Conservation (phyloP, 2,797 vertebrate species). For the Sphaeramia orbicularis region DNA sequence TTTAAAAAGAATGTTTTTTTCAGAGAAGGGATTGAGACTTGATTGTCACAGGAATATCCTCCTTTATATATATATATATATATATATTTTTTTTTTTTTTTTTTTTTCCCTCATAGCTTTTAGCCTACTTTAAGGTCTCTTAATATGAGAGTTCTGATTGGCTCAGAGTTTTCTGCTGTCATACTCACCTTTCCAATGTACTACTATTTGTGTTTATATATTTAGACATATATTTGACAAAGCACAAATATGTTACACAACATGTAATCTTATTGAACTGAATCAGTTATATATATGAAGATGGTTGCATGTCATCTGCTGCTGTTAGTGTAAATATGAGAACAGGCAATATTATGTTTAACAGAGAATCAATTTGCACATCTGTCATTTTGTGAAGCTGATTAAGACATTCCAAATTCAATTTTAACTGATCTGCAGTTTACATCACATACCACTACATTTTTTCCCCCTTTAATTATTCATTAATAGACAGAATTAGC, state of each 20-base stretch:
- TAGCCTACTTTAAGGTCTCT: slow-evolving; percentile 34
- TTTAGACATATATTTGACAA: not conserved
- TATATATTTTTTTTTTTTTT: too few relatives aligned
- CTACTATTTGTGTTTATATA: too few relatives aligned
- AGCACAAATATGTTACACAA: not conserved
- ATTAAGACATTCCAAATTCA: not conserved
- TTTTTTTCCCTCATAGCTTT: slow-evolving; percentile 37
- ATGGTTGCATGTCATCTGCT: not conserved
- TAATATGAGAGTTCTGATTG: slow-evolving; percentile 23
- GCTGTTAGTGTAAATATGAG: not conserved
- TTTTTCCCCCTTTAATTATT: not conserved
- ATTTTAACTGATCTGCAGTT: slow-evolving; percentile 1
- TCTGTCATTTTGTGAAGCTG: not conserved
- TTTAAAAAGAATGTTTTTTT: not conserved
- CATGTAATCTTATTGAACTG: not conserved
- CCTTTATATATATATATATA: too few relatives aligned
- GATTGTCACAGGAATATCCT: slow-evolving; percentile 45
- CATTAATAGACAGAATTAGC: slow-evolving; percentile 11
- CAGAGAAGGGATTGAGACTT: slow-evolving; percentile 22
- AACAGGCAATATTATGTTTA: slow-evolving; percentile 7
- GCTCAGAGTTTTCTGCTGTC: not conserved
- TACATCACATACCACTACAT: slow-evolving; percentile 1
- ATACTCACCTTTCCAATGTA: too few relatives aligned
- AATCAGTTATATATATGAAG: not conserved
- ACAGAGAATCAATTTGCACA: not conserved